Evolutionary conservation across 2,113 vertebrate genomes (phyloP).

Genomic region (Bucco capensis): DNA sequence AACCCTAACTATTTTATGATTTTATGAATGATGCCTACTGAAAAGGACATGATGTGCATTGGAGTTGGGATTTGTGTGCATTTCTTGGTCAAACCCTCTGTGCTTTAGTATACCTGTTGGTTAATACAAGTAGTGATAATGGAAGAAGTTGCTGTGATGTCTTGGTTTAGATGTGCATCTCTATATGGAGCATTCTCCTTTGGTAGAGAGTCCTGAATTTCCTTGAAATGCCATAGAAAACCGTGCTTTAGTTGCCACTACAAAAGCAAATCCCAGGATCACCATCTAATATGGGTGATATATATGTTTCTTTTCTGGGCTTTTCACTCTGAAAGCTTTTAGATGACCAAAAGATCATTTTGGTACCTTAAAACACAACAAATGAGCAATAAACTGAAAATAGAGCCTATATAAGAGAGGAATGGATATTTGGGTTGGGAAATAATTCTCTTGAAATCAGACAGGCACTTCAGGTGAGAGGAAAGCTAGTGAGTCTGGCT

Average conservation of each 20-base stretch:
- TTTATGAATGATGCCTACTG: background rate
- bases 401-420: background rate
- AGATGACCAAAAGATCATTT: background rate
- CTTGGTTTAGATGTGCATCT: background rate
- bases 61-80: background rate
- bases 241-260: background rate
- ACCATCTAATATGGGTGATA: background rate
- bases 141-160: background rate
- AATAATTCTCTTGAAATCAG: slow-evolving; percentile 35
- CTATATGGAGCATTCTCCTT: background rate
- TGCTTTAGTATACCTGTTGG: background rate
- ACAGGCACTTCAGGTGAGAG: background rate
- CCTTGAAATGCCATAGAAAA: background rate
- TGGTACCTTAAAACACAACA: slow-evolving; percentile 19
- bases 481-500: background rate
- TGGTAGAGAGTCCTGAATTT: background rate
- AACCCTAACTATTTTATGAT: background rate
- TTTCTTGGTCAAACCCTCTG: background rate
- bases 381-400: slow-evolving; percentile 34
- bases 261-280: background rate
- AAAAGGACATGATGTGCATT: background rate
- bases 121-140: background rate
- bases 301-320: background rate
- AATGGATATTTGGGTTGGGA: background rate
- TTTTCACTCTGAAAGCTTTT: slow-evolving; percentile 13